Percentiles rank a stretch among this genome's conserved stretches.
Conservation (phyloP, 1,140 invertebrate species). For the Pseudomyrmex pallidus region DNA sequence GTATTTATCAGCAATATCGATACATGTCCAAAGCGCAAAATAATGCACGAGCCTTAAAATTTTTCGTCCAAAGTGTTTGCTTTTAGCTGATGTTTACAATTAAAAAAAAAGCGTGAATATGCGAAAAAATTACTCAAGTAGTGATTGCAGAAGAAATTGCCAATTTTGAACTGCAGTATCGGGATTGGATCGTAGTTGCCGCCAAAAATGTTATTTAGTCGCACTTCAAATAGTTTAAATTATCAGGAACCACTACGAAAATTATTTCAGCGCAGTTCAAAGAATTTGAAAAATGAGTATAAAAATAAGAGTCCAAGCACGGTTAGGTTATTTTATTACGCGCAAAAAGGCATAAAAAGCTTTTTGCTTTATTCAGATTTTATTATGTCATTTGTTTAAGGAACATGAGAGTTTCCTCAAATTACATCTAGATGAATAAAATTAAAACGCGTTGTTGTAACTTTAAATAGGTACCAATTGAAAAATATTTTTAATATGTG, state of each 20-base stretch:
- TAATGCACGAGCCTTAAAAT: constrained; percentile 8
- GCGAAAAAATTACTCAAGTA: constrained; percentile 22
- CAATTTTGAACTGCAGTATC: constrained; percentile 20
- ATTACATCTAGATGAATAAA: neutral
- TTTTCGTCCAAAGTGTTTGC: constrained; percentile 1
- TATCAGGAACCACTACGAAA: no score
- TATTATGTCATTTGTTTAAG: neutral
- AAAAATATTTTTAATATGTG: neutral
- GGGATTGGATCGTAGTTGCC: neutral
- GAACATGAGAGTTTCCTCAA: neutral
- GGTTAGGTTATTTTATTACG: no score
- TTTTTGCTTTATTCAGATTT: neutral
- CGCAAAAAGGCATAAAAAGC: neutral
- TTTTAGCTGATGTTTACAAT: neutral
- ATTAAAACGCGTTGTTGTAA: no score
- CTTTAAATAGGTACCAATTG: neutral
- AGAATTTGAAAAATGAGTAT: no score
- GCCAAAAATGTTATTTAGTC: no score
- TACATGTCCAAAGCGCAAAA: constrained; percentile 7
- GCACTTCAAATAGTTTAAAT: no score
- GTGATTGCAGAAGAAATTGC: constrained; percentile 23
- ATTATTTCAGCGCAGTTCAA: no score
- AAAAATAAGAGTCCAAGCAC: no score
- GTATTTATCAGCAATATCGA: constrained; percentile 38
- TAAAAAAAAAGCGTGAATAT: neutral